phyloP scores from a whole-genome alignment of 2,888 invertebrate species.

The Therioaphis trifolii region DNA sequence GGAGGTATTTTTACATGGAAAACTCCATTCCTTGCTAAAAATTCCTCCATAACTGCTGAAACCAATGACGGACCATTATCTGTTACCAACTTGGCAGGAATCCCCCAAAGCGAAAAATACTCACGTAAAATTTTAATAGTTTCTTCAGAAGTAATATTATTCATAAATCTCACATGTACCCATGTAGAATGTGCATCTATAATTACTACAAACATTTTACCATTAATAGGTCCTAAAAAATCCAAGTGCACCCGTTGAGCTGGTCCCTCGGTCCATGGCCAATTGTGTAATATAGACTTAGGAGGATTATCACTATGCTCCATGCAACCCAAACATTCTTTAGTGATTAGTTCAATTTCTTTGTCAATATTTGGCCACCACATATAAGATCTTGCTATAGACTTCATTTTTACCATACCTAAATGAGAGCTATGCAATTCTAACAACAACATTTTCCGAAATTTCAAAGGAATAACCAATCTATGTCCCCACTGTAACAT shows the following conservation, averaged over 20 bases:
- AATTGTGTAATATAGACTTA: slow-evolving; percentile 16
- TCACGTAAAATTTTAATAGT: not conserved
- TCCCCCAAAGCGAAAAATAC: not conserved
- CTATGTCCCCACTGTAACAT: slow-evolving; percentile 44
- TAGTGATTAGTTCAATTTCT: slow-evolving; percentile 58
- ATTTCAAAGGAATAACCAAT: slow-evolving; percentile 44
- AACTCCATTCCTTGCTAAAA: slow-evolving; percentile 63
- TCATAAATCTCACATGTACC: not conserved
- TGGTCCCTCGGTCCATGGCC: not conserved
- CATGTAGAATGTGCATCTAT: not conserved
- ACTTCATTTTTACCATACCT: slow-evolving; percentile 65
- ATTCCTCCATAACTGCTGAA: slow-evolving; percentile 47
- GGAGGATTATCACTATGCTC: slow-evolving; percentile 7
- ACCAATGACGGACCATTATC: slow-evolving; percentile 63
- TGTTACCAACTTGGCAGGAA: slow-evolving; percentile 58
- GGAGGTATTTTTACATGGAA: slow-evolving; percentile 62
- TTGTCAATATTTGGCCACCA: slow-evolving; percentile 63
- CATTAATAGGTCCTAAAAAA: not conserved
- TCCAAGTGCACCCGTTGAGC: not conserved
- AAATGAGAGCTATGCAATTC: slow-evolving; percentile 62
- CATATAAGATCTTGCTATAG: slow-evolving; percentile 51
- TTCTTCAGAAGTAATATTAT: not conserved
- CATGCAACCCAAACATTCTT: not conserved
- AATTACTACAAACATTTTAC: slow-evolving; percentile 1
- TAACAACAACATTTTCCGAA: slow-evolving; percentile 19